phyloP scores from a whole-genome alignment of 2,888 invertebrate genomes.

The Ormyrus labotus region DNA sequence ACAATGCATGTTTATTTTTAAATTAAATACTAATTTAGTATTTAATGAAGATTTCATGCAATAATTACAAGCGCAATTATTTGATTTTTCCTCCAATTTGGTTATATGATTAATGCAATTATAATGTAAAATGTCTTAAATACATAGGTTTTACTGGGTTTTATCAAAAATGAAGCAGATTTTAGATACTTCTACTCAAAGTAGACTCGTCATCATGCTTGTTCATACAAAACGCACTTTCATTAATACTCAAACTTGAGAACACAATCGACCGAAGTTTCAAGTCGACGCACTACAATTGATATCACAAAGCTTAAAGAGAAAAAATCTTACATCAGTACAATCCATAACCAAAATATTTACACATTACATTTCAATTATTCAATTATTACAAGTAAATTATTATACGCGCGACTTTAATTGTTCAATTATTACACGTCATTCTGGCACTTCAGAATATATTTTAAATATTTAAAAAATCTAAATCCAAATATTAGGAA shows the following conservation, averaged over 20 bases:
- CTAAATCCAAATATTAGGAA: conserved; percentile 73
- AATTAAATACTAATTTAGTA: background rate
- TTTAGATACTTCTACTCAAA: background rate
- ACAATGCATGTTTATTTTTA: too few relatives aligned
- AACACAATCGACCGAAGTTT: conserved; percentile 49
- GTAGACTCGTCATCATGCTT: conserved; percentile 30
- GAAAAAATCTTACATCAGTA: conserved; percentile 42
- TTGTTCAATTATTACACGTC: conserved; percentile 1
- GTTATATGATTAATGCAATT: background rate
- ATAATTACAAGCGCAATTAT: too few relatives aligned
- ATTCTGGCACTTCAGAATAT: conserved; percentile 14
- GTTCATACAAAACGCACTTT: conserved; percentile 37
- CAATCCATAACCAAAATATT: conserved; percentile 51
- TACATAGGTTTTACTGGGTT: conserved; percentile 31
- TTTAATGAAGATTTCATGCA: background rate
- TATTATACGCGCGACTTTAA: background rate
- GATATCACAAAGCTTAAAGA: conserved; percentile 39
- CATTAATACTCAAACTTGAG: conserved; percentile 34
- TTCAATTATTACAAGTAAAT: too few relatives aligned
- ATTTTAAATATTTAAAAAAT: background rate
- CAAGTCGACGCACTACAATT: conserved; percentile 26
- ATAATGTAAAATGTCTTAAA: background rate
- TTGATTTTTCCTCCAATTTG: too few relatives aligned
- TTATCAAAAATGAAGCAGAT: conserved; percentile 19
- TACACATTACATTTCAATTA: conserved; percentile 29